Percentiles rank a stretch among this genome's conserved stretches.
These are phyloP conservation scores for Torymus auratus DNA, from an alignment of 2,888 invertebrate genomes.

Conservation along the genomic window DNA sequence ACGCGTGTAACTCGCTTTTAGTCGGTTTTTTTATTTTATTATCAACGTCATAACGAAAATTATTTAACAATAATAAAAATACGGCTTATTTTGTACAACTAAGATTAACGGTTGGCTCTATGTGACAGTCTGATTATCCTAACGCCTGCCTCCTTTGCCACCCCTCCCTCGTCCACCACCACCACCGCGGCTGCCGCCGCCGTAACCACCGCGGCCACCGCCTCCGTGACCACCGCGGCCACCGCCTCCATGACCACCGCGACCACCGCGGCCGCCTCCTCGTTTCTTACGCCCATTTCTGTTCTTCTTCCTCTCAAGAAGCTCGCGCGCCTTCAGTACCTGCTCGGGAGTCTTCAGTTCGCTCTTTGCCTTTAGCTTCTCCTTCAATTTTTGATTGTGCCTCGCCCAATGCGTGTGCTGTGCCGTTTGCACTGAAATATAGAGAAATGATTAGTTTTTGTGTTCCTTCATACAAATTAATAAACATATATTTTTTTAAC, in stretches of 20 bases:
- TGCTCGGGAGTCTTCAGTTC: conserved; percentile 82
- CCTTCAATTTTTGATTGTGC: conserved; percentile 85
- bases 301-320: conserved; percentile 77
- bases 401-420: conserved; percentile 87
- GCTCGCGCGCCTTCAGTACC: conserved; percentile 85
- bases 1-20: no score
- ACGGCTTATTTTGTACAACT: conserved; percentile 21
- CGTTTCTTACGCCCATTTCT: conserved; percentile 77
- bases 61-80: conserved; percentile 34
- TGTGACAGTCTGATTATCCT: neutral
- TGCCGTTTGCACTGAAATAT: conserved; percentile 72
- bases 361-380: conserved; percentile 75
- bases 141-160: conserved; percentile 33
- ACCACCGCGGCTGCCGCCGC: conserved; percentile 62
- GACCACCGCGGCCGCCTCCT: conserved; percentile 72
- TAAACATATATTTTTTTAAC: no score
- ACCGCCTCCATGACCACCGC: conserved; percentile 70
- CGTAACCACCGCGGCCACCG: conserved; percentile 8
- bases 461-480: neutral
- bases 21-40: conserved; percentile 14
- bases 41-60: conserved; percentile 24
- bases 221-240: conserved; percentile 69
- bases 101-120: neutral
- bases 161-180: conserved; percentile 70
- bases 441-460: conserved; percentile 39